phyloP scores from a whole-genome alignment of 2,888 invertebrate genomes.

The Fissipunctia ypsillon region DNA sequence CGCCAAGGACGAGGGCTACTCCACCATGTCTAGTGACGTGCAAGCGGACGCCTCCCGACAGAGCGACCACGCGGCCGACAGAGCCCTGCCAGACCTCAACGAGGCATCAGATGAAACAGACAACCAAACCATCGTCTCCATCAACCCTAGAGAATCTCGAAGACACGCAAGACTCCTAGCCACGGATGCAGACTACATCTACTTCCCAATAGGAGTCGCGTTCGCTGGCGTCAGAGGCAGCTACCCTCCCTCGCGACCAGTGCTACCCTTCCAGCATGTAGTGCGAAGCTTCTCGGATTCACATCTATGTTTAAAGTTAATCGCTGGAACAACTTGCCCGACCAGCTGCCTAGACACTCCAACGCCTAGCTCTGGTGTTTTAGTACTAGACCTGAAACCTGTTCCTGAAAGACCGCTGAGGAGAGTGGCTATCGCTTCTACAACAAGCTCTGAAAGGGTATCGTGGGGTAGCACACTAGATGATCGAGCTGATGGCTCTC shows the following conservation, averaged over 20 bases:
- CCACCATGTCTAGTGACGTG: conserved; percentile 95
- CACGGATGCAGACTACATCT: conserved; percentile 92
- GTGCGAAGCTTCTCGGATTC: conserved; percentile 94
- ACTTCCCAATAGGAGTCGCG: conserved; percentile 92
- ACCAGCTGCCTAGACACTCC: conserved; percentile 90
- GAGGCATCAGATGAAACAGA: conserved; percentile 94
- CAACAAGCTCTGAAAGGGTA: conserved; percentile 87
- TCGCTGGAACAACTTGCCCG: conserved; percentile 91
- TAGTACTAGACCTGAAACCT: conserved; percentile 91
- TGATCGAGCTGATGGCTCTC: conserved; percentile 90
- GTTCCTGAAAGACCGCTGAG: conserved; percentile 91
- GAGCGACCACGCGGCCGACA: conserved; percentile 89
- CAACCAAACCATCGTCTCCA: conserved; percentile 90
- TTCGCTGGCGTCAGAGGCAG: conserved; percentile 93
- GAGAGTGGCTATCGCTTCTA: conserved; percentile 90
- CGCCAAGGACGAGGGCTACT: conserved; percentile 95
- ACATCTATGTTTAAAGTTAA: conserved; percentile 93
- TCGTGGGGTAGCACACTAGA: conserved; percentile 92
- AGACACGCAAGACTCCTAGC: conserved; percentile 91
- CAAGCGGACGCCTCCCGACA: conserved; percentile 93
- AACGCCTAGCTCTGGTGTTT: conserved; percentile 91
- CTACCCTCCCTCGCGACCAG: conserved; percentile 93
- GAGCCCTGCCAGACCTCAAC: conserved; percentile 93
- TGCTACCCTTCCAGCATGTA: conserved; percentile 93
- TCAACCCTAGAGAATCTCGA: conserved; percentile 87